phyloP scores from a whole-genome alignment of 2,888 invertebrate genomes.

The Eretmocerus hayati region DNA sequence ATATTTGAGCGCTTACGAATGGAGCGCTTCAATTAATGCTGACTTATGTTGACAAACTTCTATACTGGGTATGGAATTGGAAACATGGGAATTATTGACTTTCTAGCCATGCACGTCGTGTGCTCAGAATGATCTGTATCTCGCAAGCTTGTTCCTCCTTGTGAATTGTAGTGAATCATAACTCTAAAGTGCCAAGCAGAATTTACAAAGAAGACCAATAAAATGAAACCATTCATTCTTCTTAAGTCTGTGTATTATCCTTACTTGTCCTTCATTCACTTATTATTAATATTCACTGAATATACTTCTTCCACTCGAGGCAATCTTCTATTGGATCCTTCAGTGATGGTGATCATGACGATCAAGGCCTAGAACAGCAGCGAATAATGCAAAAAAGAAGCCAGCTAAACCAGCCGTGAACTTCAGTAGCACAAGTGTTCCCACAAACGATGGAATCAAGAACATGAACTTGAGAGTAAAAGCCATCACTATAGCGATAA shows the following conservation, averaged over 20 bases:
- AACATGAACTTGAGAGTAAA: constrained; percentile 79
- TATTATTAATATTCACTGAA: neutral
- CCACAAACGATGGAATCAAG: constrained; percentile 67
- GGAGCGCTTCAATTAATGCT: too few species aligned
- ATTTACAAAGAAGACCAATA: constrained; percentile 8
- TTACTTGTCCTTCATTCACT: neutral
- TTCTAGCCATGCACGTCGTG: too few species aligned
- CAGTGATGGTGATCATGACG: neutral
- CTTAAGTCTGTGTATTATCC: neutral
- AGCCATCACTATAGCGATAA: constrained; percentile 70
- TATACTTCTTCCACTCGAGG: neutral
- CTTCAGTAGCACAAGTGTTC: constrained; percentile 62
- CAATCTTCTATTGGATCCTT: too few species aligned
- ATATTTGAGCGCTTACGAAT: too few species aligned
- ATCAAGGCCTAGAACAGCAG: constrained; percentile 71
- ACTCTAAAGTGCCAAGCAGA: constrained; percentile 8
- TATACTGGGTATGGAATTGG: too few species aligned
- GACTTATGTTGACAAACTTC: too few species aligned
- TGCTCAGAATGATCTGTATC: too few species aligned
- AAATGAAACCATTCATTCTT: constrained; percentile 10
- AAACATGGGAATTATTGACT: too few species aligned
- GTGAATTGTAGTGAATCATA: neutral
- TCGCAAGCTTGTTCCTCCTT: neutral
- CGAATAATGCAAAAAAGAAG: constrained; percentile 81
- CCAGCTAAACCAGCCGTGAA: constrained; percentile 77